These are phyloP conservation scores for Sebastes vulpes DNA, from an alignment of 2,797 vertebrate genomes.

Conservation along the genomic window DNA sequence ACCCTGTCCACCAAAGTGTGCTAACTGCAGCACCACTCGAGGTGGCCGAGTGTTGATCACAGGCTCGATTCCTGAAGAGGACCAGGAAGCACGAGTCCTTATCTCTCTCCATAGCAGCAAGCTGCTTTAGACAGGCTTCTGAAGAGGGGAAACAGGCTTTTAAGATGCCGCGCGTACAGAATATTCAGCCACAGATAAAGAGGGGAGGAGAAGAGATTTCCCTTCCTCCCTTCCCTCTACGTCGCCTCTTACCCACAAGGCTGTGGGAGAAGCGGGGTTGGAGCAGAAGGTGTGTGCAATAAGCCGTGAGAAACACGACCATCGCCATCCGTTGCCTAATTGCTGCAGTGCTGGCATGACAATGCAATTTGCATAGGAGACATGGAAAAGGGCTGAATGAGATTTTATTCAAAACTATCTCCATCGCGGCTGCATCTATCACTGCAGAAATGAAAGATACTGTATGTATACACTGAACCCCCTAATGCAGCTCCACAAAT, in stretches of 20 bases:
- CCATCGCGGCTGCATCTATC: slow-evolving; percentile 15
- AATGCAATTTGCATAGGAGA: slow-evolving; percentile 41
- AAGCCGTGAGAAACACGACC: slow-evolving; percentile 49
- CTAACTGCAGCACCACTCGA: slow-evolving; percentile 17
- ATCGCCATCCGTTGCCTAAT: slow-evolving; percentile 52
- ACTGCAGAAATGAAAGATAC: neutral
- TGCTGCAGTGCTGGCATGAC: slow-evolving; percentile 32
- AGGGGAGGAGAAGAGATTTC: slow-evolving; percentile 32
- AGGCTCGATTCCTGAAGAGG: slow-evolving; percentile 32
- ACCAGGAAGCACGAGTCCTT: slow-evolving; percentile 51
- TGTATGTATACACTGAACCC: neutral
- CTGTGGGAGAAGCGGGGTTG: slow-evolving; percentile 7
- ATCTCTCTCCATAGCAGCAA: slow-evolving; percentile 72
- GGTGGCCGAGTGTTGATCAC: slow-evolving; percentile 58
- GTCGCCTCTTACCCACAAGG: slow-evolving; percentile 28
- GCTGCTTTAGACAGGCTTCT: slow-evolving; percentile 61
- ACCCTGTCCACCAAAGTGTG: neutral
- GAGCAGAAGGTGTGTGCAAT: slow-evolving; percentile 45
- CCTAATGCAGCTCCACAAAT: neutral
- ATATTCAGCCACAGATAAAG: slow-evolving; percentile 61
- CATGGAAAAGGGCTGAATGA: slow-evolving; percentile 17
- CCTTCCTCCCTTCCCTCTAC: slow-evolving; percentile 12
- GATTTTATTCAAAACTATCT: slow-evolving; percentile 40
- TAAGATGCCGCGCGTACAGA: slow-evolving; percentile 44
- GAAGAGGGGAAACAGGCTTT: slow-evolving; percentile 46